These are phyloP conservation scores for Protonemura montana DNA, from an alignment of 2,888 invertebrate species.

Conservation along the genomic window DNA sequence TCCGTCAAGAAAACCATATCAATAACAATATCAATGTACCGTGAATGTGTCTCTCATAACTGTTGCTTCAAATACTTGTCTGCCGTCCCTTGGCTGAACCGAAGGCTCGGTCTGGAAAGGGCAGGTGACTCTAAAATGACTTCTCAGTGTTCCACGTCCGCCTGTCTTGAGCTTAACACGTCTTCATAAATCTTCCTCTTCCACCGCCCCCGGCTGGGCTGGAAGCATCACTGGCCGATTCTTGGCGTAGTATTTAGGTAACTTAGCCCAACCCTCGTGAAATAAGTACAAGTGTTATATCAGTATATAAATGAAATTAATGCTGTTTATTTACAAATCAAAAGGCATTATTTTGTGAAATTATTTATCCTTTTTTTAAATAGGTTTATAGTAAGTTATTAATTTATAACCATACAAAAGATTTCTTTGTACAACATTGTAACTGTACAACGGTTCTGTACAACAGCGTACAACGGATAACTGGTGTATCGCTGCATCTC, in stretches of 20 bases:
- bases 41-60: neutral
- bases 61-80: neutral
- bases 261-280: neutral
- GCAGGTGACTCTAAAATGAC: neutral
- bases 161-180: neutral
- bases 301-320: constrained; percentile 46
- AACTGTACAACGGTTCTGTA: constrained; percentile 47
- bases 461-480: constrained; percentile 14
- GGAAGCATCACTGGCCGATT: too few relatives aligned
- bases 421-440: constrained; percentile 53
- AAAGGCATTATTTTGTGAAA: constrained; percentile 57
- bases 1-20: neutral
- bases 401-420: constrained; percentile 50
- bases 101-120: neutral
- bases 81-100: neutral
- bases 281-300: constrained; percentile 21
- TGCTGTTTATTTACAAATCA: constrained; percentile 59
- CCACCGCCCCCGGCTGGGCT: neutral
- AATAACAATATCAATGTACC: neutral
- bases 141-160: constrained; percentile 7
- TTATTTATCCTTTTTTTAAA: constrained; percentile 51
- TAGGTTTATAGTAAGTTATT: constrained; percentile 20
- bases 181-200: neutral
- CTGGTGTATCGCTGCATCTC: neutral
- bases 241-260: neutral